Conservation (phyloP, 2,113 vertebrate species). For the Calyptommatus sinebrachiatus region DNA sequence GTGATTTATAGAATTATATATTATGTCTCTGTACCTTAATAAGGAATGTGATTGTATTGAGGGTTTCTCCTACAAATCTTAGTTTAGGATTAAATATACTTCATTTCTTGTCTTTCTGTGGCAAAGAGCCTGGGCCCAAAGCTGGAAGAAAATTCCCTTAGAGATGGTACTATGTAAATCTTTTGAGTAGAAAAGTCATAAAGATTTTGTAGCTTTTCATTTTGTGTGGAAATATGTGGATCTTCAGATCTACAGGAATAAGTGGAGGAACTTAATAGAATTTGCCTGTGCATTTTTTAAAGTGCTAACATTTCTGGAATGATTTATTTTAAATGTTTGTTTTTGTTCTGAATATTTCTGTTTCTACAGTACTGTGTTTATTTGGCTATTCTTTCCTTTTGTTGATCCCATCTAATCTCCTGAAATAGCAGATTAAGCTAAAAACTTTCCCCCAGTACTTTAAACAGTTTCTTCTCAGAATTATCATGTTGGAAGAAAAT, state of each 20-base stretch:
- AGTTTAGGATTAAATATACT: background rate
- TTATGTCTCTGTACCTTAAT: no score
- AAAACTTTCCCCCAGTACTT: slow-evolving; percentile 67
- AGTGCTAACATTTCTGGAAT: background rate
- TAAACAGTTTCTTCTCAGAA: slow-evolving; percentile 60
- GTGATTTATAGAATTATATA: no score
- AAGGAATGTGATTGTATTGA: background rate
- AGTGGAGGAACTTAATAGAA: background rate
- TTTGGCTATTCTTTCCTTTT: background rate
- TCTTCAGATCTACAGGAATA: background rate
- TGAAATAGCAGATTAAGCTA: slow-evolving; percentile 67
- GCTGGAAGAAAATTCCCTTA: no score
- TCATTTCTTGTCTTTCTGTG: background rate
- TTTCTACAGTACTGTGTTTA: slow-evolving; percentile 8
- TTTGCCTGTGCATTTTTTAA: background rate
- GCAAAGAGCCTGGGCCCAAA: no score
- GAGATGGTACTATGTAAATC: no score
- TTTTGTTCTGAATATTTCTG: background rate
- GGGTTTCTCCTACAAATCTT: background rate
- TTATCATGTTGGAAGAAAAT: slow-evolving; percentile 69
- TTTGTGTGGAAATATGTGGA: background rate
- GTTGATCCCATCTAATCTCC: background rate
- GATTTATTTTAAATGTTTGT: background rate
- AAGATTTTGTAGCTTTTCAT: background rate
- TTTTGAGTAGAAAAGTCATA: background rate